phyloP scores from a whole-genome alignment of 2,888 invertebrate genomes.

The Oconnorella tubifera region DNA sequence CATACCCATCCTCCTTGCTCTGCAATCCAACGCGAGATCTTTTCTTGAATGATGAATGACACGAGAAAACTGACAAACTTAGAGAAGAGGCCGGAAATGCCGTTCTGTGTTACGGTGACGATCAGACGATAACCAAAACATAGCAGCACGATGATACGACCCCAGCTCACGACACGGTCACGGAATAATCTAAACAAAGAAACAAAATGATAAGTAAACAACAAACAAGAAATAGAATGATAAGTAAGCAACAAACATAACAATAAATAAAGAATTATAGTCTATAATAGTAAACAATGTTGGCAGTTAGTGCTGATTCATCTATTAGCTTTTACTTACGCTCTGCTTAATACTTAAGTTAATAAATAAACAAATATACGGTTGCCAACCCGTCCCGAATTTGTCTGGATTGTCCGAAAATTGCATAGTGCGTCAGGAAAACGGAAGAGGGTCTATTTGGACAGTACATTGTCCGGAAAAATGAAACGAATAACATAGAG shows the following conservation, averaged over 20 bases:
- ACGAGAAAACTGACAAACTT: conserved; percentile 14
- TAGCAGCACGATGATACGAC: conserved; percentile 17
- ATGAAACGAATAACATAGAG: too few relatives aligned
- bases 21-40: conserved; percentile 17
- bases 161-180: conserved; percentile 19
- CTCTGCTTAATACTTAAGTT: too few relatives aligned
- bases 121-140: conserved; percentile 18
- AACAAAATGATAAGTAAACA: neutral
- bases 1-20: conserved; percentile 22
- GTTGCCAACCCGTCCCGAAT: too few relatives aligned
- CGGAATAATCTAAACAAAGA: conserved; percentile 14
- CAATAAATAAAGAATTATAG: neutral
- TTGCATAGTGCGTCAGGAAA: too few relatives aligned
- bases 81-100: conserved; percentile 2
- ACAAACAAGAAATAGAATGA: neutral
- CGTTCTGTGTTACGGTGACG: conserved; percentile 12
- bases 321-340: too few relatives aligned
- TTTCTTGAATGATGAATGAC: conserved; percentile 14
- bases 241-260: neutral
- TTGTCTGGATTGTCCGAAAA: too few relatives aligned
- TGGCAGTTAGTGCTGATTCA: too few relatives aligned
- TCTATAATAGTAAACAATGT: too few relatives aligned
- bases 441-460: too few relatives aligned
- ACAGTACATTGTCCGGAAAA: too few relatives aligned
- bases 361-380: too few relatives aligned